Evolutionary conservation across 2,797 vertebrate species (phyloP), one percentile per base, ranked within the genome.

Genomic region (Gallirallus australis): DNA sequence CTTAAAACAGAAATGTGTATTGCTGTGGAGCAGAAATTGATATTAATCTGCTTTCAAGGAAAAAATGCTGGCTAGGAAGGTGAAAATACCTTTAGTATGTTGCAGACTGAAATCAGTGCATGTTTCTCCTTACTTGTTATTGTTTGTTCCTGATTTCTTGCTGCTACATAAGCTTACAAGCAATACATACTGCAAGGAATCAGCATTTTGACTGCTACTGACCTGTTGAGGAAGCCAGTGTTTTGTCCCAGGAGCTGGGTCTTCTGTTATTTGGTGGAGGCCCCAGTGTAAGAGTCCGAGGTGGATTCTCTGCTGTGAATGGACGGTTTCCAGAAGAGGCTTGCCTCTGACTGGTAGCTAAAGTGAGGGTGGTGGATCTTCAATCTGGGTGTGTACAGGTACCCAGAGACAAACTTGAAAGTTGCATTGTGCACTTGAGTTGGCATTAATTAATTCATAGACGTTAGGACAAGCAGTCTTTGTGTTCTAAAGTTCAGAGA

Each of bases 281-380:
- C 60, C 31, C 30, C 30, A 14, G 0, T 0, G 0, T 76, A 20
- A 40, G 30, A 83, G 35, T 52, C 37, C 1, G 5, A 25, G 17
- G 30, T 91, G 23, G 12, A 40, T 23, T 93, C 42, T 88, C 5
- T 66, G 0, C 24, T 57, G 0, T 19, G 31, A 64, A 16, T 5
- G 11, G 23, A 52, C 3, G 12, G 25, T 12, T 71, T 57, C 18
- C 28, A 70, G 72, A 86, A 23, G 30, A 56, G 19, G 8, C 57
- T 70, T 86, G 57, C 15, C 8, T 15, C 33, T 69, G 31, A 7
- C 7, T 15, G 24, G 20, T 18, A 37, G 30, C n/a, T 89, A 12
- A 14, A 40, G 27, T 39, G 30, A 42, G 47, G 27, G 23, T 63
- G n/a, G 11, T 53, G 15, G 10, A 15, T 82, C 64, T 87, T 79